These are phyloP conservation scores for Holotrichia oblita DNA, from an alignment of 1,140 invertebrate species.

Conservation along the genomic window DNA sequence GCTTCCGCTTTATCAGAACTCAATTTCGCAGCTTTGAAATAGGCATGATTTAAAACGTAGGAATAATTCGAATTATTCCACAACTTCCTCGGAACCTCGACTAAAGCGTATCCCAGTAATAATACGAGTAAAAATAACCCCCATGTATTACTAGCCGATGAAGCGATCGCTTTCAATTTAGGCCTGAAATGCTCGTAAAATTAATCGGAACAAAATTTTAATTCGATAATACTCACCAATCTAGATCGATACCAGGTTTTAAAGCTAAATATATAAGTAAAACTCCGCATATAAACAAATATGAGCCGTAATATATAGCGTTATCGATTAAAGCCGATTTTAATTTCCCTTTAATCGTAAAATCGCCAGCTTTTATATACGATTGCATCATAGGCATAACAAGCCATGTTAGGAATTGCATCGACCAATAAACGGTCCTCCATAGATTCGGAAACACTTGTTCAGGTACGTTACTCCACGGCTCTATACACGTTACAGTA, in stretches of 20 bases:
- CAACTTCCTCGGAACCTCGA: conserved; percentile 91
- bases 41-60: conserved; percentile 86
- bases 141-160: conserved; percentile 99
- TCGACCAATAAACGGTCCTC: conserved; percentile 98
- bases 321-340: conserved; percentile 96
- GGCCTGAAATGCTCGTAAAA: conserved; percentile 65
- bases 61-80: conserved; percentile 87
- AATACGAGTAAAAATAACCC: conserved; percentile 96
- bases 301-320: conserved; percentile 98
- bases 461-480: conserved; percentile 88
- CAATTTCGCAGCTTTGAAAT: conserved; percentile 97
- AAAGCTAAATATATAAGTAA: conserved; percentile 95
- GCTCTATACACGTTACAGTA: conserved; percentile 79
- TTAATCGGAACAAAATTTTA: conserved; percentile 28
- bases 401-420: conserved; percentile 96
- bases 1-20: conserved; percentile 96
- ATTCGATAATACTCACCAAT: conserved; percentile 72
- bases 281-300: conserved; percentile 93
- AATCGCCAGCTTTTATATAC: conserved; percentile 98
- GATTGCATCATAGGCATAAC: conserved; percentile 99
- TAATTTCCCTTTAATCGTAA: conserved; percentile 93
- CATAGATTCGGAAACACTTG: conserved; percentile 90
- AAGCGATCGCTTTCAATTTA: conserved; percentile 95
- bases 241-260: conserved; percentile 87
- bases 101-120: conserved; percentile 94